Evolutionary conservation across 2,797 vertebrate species (phyloP).

Genomic region (Pseudocheirus occidentalis): DNA sequence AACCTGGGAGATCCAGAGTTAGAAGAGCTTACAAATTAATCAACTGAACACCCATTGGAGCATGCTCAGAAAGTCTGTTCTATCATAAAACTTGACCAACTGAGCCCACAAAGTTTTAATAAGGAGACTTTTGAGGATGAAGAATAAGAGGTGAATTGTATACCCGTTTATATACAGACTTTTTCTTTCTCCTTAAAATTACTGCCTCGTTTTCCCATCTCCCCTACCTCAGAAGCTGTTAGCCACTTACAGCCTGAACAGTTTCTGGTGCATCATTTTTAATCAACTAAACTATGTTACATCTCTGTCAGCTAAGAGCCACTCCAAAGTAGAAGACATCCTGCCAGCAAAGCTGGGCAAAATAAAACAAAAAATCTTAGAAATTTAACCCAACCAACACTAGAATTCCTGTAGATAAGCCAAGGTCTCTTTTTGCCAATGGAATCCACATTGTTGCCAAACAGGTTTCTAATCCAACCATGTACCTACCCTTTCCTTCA

Average conservation of each 20-base stretch:
- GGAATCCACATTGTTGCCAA: neutral
- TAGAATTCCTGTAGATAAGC: slow-evolving; percentile 42
- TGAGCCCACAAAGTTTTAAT: slow-evolving; percentile 81
- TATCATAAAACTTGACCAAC: slow-evolving; percentile 80
- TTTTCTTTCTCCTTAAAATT: slow-evolving; percentile 54
- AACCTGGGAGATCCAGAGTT: slow-evolving; percentile 82
- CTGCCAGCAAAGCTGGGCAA: slow-evolving; percentile 74
- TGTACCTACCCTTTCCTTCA: neutral
- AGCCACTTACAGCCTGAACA: slow-evolving; percentile 57
- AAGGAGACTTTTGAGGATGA: slow-evolving; percentile 73
- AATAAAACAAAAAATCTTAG: slow-evolving; percentile 75
- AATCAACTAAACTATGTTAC: slow-evolving; percentile 67
- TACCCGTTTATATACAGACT: slow-evolving; percentile 20
- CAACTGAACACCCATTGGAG: slow-evolving; percentile 79
- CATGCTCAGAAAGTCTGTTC: slow-evolving; percentile 73
- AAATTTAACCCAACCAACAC: slow-evolving; percentile 67
- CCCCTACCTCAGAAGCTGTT: slow-evolving; percentile 55
- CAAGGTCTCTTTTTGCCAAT: neutral
- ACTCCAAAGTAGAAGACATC: slow-evolving; percentile 66
- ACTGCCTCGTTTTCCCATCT: slow-evolving; percentile 28
- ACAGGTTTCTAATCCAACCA: slow-evolving; percentile 7
- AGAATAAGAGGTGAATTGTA: slow-evolving; percentile 66
- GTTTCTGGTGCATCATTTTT: slow-evolving; percentile 70
- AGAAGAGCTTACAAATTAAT: slow-evolving; percentile 86
- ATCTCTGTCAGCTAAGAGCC: slow-evolving; percentile 75